Conservation (phyloP, 1,140 invertebrate species). For the Ganaspis sp. region DNA sequence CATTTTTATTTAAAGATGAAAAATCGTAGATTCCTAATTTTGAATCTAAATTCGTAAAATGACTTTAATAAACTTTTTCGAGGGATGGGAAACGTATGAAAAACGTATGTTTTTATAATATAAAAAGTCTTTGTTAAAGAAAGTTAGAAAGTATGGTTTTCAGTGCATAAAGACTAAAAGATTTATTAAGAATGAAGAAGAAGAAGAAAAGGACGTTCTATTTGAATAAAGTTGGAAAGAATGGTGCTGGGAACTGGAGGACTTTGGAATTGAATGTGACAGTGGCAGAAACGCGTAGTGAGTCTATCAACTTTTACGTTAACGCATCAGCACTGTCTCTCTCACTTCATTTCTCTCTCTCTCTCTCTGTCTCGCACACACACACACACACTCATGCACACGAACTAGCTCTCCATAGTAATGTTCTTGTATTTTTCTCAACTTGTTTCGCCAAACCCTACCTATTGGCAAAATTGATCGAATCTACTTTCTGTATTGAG, state of each 20-base stretch:
- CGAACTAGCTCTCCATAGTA: background rate
- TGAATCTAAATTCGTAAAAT: too few species aligned
- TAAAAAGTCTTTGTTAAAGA: too few species aligned
- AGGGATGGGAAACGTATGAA: too few species aligned
- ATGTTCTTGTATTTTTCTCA: slow-evolving; percentile 20
- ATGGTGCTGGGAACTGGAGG: slow-evolving; percentile 22
- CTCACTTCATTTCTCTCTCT: background rate
- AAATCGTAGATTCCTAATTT: too few species aligned
- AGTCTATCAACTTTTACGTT: slow-evolving; percentile 24
- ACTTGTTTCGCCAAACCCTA: background rate
- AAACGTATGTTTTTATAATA: too few species aligned
- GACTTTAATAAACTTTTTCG: too few species aligned
- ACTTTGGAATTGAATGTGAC: slow-evolving; percentile 27
- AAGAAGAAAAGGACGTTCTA: slow-evolving; percentile 18
- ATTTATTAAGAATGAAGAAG: slow-evolving; percentile 4
- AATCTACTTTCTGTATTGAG: slow-evolving; percentile 22
- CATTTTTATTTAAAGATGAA: too few species aligned
- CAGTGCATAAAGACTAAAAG: too few species aligned
- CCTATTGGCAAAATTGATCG: slow-evolving; percentile 23
- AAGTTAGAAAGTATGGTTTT: too few species aligned
- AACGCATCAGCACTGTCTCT: background rate
- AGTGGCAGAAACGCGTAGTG: slow-evolving; percentile 17
- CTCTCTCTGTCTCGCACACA: background rate
- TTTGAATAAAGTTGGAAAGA: slow-evolving; percentile 27
- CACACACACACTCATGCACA: background rate